phyloP scores from a whole-genome alignment of 2,888 invertebrate species.

The Chirona hameri region DNA sequence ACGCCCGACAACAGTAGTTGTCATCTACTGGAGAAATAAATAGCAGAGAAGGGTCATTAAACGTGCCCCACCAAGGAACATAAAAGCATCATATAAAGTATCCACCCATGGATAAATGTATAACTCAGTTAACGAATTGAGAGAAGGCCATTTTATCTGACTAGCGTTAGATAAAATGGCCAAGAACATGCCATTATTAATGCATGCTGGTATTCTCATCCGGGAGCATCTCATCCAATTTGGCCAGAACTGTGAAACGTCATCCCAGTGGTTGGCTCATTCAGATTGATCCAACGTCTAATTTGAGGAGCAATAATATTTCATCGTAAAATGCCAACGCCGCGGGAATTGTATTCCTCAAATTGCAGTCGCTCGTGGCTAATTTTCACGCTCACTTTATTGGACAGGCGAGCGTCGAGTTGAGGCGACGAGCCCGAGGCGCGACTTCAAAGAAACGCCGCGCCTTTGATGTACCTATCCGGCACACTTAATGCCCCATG shows the following conservation, averaged over 20 bases:
- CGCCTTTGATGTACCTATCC: constrained; percentile 3
- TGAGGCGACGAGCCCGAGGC: neutral
- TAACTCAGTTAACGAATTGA: too few species aligned
- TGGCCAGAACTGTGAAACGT: neutral
- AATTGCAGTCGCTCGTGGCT: neutral
- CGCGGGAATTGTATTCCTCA: neutral
- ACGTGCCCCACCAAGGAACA: too few species aligned
- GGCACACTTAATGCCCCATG: neutral
- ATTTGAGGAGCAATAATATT: neutral
- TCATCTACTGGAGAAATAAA: too few species aligned
- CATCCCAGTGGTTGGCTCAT: neutral
- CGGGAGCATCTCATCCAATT: too few species aligned
- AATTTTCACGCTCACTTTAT: neutral
- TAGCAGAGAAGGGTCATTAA: too few species aligned
- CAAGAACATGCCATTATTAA: too few species aligned
- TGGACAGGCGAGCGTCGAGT: neutral
- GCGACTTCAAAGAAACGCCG: neutral
- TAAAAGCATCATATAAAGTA: too few species aligned
- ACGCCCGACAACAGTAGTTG: too few species aligned
- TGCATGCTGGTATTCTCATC: too few species aligned
- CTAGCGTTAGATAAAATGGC: too few species aligned
- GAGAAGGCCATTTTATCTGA: too few species aligned
- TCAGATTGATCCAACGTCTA: neutral
- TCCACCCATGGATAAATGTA: too few species aligned
- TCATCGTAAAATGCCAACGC: neutral